These are phyloP conservation scores for Rosalia funebris DNA, from an alignment of 2,888 invertebrate species.

Conservation along the genomic window DNA sequence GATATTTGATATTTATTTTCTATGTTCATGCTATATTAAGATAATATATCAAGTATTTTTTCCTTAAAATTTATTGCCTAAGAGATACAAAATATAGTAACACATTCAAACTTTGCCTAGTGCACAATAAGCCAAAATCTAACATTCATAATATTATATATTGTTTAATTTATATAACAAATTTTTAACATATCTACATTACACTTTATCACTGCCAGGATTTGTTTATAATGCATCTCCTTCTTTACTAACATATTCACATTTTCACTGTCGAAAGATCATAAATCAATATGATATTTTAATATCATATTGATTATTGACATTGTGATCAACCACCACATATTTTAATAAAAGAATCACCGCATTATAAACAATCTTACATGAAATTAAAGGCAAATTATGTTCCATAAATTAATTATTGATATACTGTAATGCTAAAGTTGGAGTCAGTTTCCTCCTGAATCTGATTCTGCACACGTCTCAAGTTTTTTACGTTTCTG, in stretches of 20 bases:
- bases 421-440: slow-evolving; percentile 19
- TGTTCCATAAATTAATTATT: slow-evolving; percentile 21
- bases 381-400: slow-evolving; percentile 29
- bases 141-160: slow-evolving; percentile 24
- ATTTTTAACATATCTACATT: slow-evolving; percentile 22
- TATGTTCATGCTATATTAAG: too few species aligned
- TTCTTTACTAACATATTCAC: too few species aligned
- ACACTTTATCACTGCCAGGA: slow-evolving; percentile 5
- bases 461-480: slow-evolving; percentile 7
- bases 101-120: slow-evolving; percentile 24
- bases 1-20: too few species aligned
- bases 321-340: too few species aligned
- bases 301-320: too few species aligned
- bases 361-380: slow-evolving; percentile 17
- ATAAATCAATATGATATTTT: too few species aligned
- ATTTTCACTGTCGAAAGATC: too few species aligned
- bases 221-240: slow-evolving; percentile 9
- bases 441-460: slow-evolving; percentile 26
- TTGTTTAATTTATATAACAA: slow-evolving; percentile 25
- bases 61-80: slow-evolving; percentile 29
- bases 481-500: slow-evolving; percentile 54
- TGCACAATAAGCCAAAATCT: slow-evolving; percentile 26
- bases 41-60: too few species aligned
- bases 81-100: slow-evolving; percentile 34
- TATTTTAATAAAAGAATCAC: too few species aligned